Conservation (phyloP, 35 echinoderm and acorn worm genomes). For the Patiria miniata region DNA sequence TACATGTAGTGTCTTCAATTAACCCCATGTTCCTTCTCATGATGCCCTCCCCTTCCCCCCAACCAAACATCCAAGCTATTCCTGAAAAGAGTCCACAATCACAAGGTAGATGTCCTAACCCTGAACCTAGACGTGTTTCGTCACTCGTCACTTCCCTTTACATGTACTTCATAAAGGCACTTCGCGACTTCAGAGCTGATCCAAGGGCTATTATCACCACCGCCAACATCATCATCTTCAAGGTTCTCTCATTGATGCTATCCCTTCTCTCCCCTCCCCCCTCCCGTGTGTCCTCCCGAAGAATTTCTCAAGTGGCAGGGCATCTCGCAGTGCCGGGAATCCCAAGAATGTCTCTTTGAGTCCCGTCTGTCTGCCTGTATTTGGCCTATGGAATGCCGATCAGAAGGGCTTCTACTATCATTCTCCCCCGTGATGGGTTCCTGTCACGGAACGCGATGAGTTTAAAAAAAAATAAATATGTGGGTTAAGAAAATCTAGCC, state of each 20-base stretch:
- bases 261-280: background rate
- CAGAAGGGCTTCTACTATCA: background rate
- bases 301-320: slow-evolving; percentile 19
- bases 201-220: slow-evolving; percentile 11
- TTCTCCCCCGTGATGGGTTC: background rate
- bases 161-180: slow-evolving; percentile 23
- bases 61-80: background rate
- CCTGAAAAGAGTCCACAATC: background rate
- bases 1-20: no score
- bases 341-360: slow-evolving; percentile 1
- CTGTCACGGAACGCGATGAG: background rate
- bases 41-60: background rate
- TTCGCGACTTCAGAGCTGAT: background rate
- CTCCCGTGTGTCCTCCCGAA: background rate
- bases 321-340: slow-evolving; percentile 10
- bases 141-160: background rate
- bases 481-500: background rate
- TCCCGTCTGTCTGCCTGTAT: slow-evolving; percentile 16
- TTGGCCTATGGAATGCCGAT: slow-evolving; percentile 21
- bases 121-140: background rate
- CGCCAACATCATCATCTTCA: no score
- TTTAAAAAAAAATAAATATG: background rate
- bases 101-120: background rate
- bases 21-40: no score
- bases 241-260: background rate